Base-by-base conservation (phyloP, 2,888 invertebrate genomes). In the Beris chalybata region DNA sequence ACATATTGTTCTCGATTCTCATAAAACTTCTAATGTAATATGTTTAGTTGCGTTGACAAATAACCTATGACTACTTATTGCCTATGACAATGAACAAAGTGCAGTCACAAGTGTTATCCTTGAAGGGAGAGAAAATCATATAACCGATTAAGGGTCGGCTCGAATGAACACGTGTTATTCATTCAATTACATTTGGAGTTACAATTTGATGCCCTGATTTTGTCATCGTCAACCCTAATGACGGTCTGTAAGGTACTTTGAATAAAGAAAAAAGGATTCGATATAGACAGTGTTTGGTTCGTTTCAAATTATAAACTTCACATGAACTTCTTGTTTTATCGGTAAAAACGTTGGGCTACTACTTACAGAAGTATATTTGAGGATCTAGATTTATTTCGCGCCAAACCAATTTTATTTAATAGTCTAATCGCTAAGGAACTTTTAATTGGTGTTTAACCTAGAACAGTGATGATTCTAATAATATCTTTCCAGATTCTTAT, bases 41-140 rank as follows among this genome's bases (percentile, higher is more conserved):
- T 50, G 52, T 50, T 61, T 52, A 61, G 38, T 61, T 15, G 32
- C 50, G 61, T 61, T 61, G 61, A 61, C 61, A 61, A 61, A 61
- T 61, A 52, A 29, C 38, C 15, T 32, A 12, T 50, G 50, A 47
- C 44, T n/a, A n/a, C 12, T 30, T 38, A n/a, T 38, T 56, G 13
- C 15, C n/a, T 61, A 38, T 22, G 32, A 38, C 11, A 52, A 38
- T 48, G 22, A 59, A n/a, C 7, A 4, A 9, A 56, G n/a, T 29
- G 3, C 12, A 29, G 5, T 47, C 6, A 52, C 52, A 61, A 61
- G 61, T 61, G 61, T 61, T 45, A 11, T 38, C 38, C 48, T 30
- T 7, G 11, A 22, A 50, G 43, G 52, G 52, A 38, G 48, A 12
- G 22, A 45, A 48, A 11, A 47, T 30, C 31, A 15, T 32, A 5